A percentile compares a stretch with the other conserved stretches of the same genome.
Conservation (phyloP, 2,888 invertebrate genomes). For the Smittia aterrima region DNA sequence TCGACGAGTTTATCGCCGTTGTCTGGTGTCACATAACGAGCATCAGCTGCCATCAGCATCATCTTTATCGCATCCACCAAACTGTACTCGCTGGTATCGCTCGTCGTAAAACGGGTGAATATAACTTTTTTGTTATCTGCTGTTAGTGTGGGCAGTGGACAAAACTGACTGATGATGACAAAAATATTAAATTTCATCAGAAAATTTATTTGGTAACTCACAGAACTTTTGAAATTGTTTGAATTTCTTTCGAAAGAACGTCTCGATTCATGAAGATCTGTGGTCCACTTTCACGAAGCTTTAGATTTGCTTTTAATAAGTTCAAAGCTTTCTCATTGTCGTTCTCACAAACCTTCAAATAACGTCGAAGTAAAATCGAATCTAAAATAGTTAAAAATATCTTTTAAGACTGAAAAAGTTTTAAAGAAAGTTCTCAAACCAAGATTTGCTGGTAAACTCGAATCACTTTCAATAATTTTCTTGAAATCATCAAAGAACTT, state of each 20-base stretch:
- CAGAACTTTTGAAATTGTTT: background rate
- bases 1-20: background rate
- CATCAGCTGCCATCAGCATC: conserved; percentile 11
- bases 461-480: too few relatives aligned
- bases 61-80: background rate
- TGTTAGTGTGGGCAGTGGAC: conserved; percentile 18
- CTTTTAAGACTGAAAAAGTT: too few relatives aligned
- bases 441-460: too few relatives aligned
- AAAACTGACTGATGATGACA: conserved; percentile 10
- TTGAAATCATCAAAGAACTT: too few relatives aligned
- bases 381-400: background rate
- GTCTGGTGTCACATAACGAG: background rate
- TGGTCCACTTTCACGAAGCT: background rate
- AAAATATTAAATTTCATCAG: background rate
- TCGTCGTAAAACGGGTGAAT: background rate
- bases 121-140: conserved; percentile 6
- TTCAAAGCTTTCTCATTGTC: background rate
- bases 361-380: background rate
- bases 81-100: background rate
- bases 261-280: conserved; percentile 20
- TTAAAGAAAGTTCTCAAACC: too few relatives aligned
- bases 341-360: conserved; percentile 8
- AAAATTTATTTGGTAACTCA: background rate
- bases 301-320: background rate
- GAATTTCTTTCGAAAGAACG: conserved; percentile 17